Conservation (phyloP, 2,888 invertebrate species). For the Myopa tessellatipennis region DNA sequence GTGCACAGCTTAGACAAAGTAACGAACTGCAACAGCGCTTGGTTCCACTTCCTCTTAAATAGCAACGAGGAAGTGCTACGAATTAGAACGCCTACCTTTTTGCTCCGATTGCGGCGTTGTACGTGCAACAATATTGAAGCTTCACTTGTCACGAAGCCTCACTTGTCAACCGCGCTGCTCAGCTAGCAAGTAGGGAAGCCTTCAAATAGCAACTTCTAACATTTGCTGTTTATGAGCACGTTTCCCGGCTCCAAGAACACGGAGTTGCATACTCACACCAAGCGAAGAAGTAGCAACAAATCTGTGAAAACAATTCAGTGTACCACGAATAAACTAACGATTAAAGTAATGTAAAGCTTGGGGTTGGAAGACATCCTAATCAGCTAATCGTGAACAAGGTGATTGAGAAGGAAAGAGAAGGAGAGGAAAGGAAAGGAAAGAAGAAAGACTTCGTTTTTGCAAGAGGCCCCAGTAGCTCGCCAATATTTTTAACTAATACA, state of each 20-base stretch:
- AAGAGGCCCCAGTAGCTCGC: constrained; percentile 71
- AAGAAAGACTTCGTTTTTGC: constrained; percentile 70
- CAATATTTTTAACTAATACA: constrained; percentile 59
- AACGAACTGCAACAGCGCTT: not conserved
- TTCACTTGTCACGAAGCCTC: constrained; percentile 17
- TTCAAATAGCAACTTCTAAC: constrained; percentile 48
- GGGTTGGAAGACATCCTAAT: not conserved
- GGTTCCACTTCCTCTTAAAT: too few relatives aligned
- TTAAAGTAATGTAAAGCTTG: too few relatives aligned
- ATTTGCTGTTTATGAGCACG: constrained; percentile 48
- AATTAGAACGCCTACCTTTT: constrained; percentile 18
- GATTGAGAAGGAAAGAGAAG: constrained; percentile 52
- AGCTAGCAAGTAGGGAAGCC: constrained; percentile 50
- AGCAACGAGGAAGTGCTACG: not conserved
- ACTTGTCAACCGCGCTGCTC: constrained; percentile 25
- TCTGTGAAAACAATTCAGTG: constrained; percentile 57
- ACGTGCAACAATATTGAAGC: constrained; percentile 50
- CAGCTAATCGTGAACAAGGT: not conserved
- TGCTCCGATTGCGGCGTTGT: constrained; percentile 39
- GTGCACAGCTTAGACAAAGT: too few relatives aligned
- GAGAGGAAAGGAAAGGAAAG: too few relatives aligned
- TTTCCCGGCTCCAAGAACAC: constrained; percentile 41
- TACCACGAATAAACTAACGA: constrained; percentile 42
- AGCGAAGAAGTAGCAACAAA: constrained; percentile 55
- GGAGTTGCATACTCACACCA: constrained; percentile 35